These are phyloP conservation scores for Rhynchomys soricoides DNA, from an alignment of 2,113 vertebrate genomes.

Conservation along the genomic window DNA sequence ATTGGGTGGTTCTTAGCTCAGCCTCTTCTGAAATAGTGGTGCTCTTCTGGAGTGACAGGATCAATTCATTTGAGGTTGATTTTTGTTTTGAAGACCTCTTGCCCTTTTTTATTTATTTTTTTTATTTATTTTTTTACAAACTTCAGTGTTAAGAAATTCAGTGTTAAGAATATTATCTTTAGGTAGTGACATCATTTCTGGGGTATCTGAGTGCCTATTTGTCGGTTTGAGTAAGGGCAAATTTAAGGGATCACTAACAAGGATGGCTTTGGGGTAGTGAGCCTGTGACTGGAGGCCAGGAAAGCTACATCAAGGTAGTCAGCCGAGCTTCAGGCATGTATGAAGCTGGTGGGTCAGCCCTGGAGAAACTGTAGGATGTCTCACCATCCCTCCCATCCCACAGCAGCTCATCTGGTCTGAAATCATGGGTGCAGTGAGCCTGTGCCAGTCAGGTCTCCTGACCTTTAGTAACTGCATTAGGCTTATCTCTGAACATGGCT, in stretches of 20 bases:
- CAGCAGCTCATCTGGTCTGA: background rate
- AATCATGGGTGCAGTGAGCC: background rate
- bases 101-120: background rate
- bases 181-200: background rate
- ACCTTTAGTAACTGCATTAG: background rate
- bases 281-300: background rate
- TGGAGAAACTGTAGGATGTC: background rate
- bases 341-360: background rate
- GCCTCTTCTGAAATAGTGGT: background rate
- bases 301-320: background rate
- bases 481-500: background rate
- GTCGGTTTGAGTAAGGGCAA: background rate
- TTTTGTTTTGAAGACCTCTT: conserved; percentile 13
- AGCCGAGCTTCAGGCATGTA: background rate
- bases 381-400: background rate
- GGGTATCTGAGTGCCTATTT: background rate
- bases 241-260: background rate
- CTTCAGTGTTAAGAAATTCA: conserved; percentile 38
- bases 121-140: no score
- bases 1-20: background rate
- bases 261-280: background rate
- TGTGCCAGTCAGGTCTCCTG: background rate
- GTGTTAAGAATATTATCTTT: background rate
- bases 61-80: background rate
- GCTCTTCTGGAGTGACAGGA: conserved; percentile 14